Percentiles rank a stretch among this genome's conserved stretches.
phyloP scores from a whole-genome alignment of 2,113 vertebrate species.

The Numenius arquata region DNA sequence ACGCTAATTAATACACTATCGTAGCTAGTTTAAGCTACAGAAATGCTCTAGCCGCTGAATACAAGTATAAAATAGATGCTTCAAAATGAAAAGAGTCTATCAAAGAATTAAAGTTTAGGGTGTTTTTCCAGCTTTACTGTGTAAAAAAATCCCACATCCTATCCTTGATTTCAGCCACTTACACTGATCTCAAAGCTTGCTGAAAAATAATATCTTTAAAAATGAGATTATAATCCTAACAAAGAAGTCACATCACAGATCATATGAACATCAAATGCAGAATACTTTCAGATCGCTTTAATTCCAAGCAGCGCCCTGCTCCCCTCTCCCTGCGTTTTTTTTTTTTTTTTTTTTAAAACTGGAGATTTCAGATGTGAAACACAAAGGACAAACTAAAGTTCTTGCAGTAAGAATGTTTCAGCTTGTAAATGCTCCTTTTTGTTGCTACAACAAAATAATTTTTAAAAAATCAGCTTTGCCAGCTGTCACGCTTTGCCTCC shows the following conservation, averaged over 20 bases:
- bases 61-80: background rate
- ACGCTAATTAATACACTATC: background rate
- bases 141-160: background rate
- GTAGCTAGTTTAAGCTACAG: background rate
- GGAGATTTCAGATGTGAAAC: background rate
- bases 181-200: background rate
- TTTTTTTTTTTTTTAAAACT: background rate
- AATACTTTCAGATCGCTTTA: background rate
- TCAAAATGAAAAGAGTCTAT: background rate
- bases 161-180: background rate
- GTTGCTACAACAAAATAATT: background rate
- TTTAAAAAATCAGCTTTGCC: background rate
- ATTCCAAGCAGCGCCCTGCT: background rate
- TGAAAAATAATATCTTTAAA: background rate
- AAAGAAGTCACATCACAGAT: background rate
- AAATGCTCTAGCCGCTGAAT: background rate
- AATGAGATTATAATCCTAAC: background rate
- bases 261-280: background rate
- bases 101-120: background rate
- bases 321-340: fast-evolving
- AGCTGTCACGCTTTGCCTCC: background rate
- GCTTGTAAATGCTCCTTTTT: background rate
- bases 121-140: background rate
- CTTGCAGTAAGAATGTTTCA: background rate
- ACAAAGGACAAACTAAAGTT: background rate